Evolutionary conservation across 2,888 invertebrate genomes (phyloP).

Genomic region (Teleiodes luculella): DNA sequence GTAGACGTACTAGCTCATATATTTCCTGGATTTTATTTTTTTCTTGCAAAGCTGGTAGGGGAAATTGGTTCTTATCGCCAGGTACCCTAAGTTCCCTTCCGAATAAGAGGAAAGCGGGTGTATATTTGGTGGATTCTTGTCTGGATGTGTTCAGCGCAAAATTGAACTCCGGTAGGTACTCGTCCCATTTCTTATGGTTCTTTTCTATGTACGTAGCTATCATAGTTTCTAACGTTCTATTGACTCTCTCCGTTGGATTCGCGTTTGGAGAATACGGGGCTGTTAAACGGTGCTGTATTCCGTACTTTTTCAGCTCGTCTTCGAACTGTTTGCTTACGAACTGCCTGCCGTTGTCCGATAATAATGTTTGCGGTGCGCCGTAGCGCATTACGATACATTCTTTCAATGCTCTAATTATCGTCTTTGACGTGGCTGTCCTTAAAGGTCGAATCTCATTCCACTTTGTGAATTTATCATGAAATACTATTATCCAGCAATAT

Average conservation of each 20-base stretch:
- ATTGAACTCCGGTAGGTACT: slow-evolving; percentile 21
- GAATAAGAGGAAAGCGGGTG: slow-evolving; percentile 28
- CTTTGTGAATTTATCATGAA: no score
- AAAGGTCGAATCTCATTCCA: not conserved
- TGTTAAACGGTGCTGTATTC: not conserved
- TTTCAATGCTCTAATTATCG: not conserved
- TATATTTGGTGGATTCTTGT: slow-evolving; percentile 24
- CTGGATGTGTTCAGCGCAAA: slow-evolving; percentile 27
- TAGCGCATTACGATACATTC: no score
- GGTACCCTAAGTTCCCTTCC: slow-evolving; percentile 19
- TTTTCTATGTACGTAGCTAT: slow-evolving; percentile 31
- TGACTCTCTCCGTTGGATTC: not conserved
- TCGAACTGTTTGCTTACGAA: no score
- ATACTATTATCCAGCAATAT: no score
- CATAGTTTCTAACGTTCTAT: slow-evolving; percentile 31
- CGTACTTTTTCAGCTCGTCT: not conserved
- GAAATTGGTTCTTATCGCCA: slow-evolving; percentile 1
- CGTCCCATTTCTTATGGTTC: slow-evolving; percentile 32
- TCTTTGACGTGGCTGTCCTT: not conserved
- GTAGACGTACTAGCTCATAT: not conserved
- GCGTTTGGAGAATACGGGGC: not conserved
- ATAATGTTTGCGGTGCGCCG: no score
- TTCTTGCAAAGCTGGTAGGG: not conserved
- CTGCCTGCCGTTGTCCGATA: no score
- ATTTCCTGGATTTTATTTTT: not conserved